Evolutionary conservation across 2,888 invertebrate species (phyloP).

Genomic region (Lasioglossum oenotherae): DNA sequence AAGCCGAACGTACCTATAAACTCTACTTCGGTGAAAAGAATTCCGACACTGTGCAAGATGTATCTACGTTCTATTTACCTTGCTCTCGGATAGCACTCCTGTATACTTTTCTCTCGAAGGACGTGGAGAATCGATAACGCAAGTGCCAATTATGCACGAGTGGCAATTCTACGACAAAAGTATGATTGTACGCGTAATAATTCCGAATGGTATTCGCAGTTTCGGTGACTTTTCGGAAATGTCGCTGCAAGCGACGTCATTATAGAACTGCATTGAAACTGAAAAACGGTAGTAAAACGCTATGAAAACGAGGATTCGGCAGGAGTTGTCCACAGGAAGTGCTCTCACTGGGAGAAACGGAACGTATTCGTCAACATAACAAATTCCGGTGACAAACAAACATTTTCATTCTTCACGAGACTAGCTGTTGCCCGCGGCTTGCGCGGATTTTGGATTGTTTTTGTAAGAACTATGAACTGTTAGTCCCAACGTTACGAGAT

Average conservation of each 20-base stretch:
- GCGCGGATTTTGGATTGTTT: too few relatives aligned
- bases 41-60: conserved; percentile 4
- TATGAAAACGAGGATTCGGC: neutral
- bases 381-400: neutral
- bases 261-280: conserved; percentile 5
- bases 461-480: too few relatives aligned
- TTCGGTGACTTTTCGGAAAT: conserved; percentile 9
- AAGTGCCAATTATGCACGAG: conserved; percentile 53
- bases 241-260: neutral
- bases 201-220: neutral
- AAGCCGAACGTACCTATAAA: neutral
- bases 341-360: neutral
- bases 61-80: conserved; percentile 22
- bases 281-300: conserved; percentile 1
- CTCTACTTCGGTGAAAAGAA: conserved; percentile 4
- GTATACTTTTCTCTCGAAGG: conserved; percentile 37
- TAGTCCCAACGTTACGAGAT: too few relatives aligned
- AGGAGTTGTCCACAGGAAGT: neutral
- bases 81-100: conserved; percentile 26
- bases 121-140: conserved; percentile 40
- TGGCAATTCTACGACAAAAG: conserved; percentile 54
- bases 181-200: conserved; percentile 33
- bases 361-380: neutral
- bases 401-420: too few relatives aligned
- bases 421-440: too few relatives aligned